Evolutionary conservation across 2,888 invertebrate genomes (phyloP).

Genomic region (Lasius fuliginosus): DNA sequence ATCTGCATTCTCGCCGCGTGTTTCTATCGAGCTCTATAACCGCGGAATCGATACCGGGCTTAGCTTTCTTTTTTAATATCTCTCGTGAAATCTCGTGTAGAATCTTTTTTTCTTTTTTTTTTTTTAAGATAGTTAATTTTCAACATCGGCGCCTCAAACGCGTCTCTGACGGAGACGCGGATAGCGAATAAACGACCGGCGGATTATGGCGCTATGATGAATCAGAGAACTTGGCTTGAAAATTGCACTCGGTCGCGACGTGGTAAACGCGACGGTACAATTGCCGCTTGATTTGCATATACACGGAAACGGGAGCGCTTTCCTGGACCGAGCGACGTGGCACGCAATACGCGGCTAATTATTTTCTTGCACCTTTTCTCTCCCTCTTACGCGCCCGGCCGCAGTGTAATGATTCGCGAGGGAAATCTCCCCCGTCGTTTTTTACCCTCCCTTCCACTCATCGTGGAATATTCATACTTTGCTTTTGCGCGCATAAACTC

Average conservation of each 20-base stretch:
- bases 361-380: constrained; percentile 79
- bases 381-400: constrained; percentile 13
- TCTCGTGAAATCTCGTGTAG: not conserved
- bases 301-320: constrained; percentile 65
- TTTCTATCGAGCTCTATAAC: constrained; percentile 44
- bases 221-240: constrained; percentile 35
- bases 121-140: too few relatives aligned
- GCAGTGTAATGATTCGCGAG: constrained; percentile 57
- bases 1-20: constrained; percentile 66
- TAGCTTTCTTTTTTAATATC: constrained; percentile 17
- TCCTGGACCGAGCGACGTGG: constrained; percentile 67
- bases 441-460: constrained; percentile 37
- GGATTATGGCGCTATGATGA: constrained; percentile 4
- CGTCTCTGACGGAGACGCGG: not conserved
- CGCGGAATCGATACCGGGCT: constrained; percentile 23
- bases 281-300: constrained; percentile 69
- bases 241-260: constrained; percentile 34
- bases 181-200: not conserved
- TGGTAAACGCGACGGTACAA: constrained; percentile 51
- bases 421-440: constrained; percentile 67
- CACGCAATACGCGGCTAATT: constrained; percentile 83
- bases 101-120: not conserved
- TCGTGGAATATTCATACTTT: constrained; percentile 71
- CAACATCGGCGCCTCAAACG: constrained; percentile 29
- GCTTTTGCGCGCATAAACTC: not conserved